phyloP scores from a whole-genome alignment of 2,797 vertebrate genomes.

The Urocyon cinereoargenteus region DNA sequence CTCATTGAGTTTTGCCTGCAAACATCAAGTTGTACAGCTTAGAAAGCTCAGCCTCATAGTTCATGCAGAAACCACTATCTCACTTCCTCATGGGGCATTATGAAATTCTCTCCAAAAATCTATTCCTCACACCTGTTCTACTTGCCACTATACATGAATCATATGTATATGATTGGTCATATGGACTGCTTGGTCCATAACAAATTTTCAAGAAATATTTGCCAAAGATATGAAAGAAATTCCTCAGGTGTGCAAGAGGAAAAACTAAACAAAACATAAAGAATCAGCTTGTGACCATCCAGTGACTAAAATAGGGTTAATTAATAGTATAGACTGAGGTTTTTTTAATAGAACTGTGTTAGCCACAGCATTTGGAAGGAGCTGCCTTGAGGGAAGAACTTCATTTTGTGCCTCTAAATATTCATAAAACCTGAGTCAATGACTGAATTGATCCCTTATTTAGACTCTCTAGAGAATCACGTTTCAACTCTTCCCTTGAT shows the following conservation, averaged over 20 bases:
- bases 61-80: accelerated
- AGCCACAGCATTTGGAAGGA: background rate
- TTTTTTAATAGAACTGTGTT: background rate
- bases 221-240: background rate
- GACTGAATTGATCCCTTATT: conserved; percentile 19
- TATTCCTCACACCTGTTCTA: background rate
- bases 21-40: background rate
- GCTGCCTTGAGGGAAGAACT: background rate
- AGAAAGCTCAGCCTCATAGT: background rate
- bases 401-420: conserved; percentile 42
- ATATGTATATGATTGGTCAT: too few species aligned
- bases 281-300: background rate
- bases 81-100: accelerated
- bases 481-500: conserved; percentile 7
- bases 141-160: background rate
- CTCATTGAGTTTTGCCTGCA: background rate
- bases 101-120: background rate
- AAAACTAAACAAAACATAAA: background rate
- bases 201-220: background rate
- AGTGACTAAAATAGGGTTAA: background rate
- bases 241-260: background rate
- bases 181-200: background rate
- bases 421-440: conserved; percentile 47
- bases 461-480: conserved; percentile 3
- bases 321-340: background rate